Percentiles rank a stretch among this genome's conserved stretches.
Evolutionary conservation across 2,113 vertebrate genomes (phyloP).

Genomic region (Daboia siamensis): DNA sequence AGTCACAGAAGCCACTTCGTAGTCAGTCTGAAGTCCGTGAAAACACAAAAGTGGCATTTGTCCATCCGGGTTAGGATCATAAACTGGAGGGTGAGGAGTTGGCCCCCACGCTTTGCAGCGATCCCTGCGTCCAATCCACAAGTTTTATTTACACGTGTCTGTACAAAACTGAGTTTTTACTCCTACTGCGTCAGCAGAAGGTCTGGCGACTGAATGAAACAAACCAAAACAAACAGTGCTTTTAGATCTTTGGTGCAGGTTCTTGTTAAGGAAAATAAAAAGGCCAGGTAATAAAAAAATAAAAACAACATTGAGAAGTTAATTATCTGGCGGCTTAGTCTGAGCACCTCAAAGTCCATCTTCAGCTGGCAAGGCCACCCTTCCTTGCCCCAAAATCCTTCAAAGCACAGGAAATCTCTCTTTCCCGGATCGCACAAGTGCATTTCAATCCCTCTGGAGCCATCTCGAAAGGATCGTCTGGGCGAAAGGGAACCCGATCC

Average conservation of each 20-base stretch:
- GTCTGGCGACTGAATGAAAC: not conserved
- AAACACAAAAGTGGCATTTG: slow-evolving; percentile 55
- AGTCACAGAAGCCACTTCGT: slow-evolving; percentile 42
- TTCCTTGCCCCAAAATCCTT: not conserved
- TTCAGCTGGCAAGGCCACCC: not conserved
- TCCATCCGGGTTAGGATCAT: slow-evolving; percentile 6
- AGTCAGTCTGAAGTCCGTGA: slow-evolving; percentile 32
- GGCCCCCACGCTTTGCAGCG: accelerated
- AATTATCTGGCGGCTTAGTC: not conserved
- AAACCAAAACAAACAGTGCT: slow-evolving; percentile 28
- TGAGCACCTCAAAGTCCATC: not conserved
- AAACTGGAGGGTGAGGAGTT: not conserved
- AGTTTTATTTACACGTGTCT: slow-evolving; percentile 42
- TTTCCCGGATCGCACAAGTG: not conserved
- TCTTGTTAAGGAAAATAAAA: slow-evolving; percentile 37
- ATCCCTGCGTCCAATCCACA: accelerated
- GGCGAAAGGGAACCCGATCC: not conserved
- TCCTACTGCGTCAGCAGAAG: slow-evolving; percentile 5
- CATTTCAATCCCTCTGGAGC: not conserved
- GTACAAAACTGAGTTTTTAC: slow-evolving; percentile 33
- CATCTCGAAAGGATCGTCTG: not conserved
- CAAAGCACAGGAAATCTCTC: not conserved
- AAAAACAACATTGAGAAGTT: not conserved
- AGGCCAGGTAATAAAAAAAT: not conserved
- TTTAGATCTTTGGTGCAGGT: slow-evolving; percentile 75